These are phyloP conservation scores for Ariopsis seemanni DNA, from an alignment of 2,113 vertebrate species.

Conservation along the genomic window DNA sequence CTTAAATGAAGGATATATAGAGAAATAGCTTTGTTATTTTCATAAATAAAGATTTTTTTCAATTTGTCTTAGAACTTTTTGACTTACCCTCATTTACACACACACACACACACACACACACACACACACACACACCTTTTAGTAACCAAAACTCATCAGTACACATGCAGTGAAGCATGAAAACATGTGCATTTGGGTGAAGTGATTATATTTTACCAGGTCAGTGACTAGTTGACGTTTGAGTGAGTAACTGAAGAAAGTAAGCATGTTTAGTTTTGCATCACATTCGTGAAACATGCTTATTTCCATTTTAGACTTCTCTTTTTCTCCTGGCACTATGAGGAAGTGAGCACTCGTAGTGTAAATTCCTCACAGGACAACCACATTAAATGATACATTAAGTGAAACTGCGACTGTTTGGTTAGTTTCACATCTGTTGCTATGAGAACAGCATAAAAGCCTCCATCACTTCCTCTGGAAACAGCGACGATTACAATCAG, in stretches of 20 bases:
- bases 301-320: not conserved
- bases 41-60: too few relatives aligned
- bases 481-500: not conserved
- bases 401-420: not conserved
- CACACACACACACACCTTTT: too few relatives aligned
- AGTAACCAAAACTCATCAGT: not conserved
- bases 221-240: not conserved
- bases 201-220: not conserved
- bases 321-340: not conserved
- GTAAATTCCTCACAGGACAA: not conserved
- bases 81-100: too few relatives aligned
- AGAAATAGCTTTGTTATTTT: too few relatives aligned
- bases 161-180: not conserved
- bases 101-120: too few relatives aligned
- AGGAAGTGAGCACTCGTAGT: not conserved
- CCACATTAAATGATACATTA: not conserved
- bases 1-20: too few relatives aligned
- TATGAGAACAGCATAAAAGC: not conserved
- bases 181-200: not conserved
- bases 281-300: not conserved
- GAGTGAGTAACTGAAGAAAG: not conserved
- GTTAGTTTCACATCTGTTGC: slow-evolving; percentile 23
- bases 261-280: not conserved
- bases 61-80: too few relatives aligned
- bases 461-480: slow-evolving; percentile 41